These are phyloP conservation scores for Acromyrmex heyeri DNA, from an alignment of 1,140 invertebrate species.

Conservation along the genomic window DNA sequence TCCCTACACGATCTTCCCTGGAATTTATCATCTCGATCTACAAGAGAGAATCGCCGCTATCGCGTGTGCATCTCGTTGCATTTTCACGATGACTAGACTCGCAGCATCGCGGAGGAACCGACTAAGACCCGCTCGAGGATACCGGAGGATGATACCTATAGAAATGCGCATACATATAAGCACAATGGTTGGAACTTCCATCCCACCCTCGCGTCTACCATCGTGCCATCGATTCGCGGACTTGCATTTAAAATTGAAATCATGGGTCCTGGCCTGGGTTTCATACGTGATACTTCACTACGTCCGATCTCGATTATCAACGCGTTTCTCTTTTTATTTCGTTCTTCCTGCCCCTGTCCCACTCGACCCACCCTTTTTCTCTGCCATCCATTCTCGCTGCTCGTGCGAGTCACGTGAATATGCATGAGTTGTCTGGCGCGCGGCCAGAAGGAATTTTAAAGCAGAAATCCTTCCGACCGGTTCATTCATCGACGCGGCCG, in stretches of 20 bases:
- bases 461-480: conserved; percentile 63
- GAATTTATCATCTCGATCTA: conserved; percentile 29
- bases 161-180: conserved; percentile 50
- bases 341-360: background rate
- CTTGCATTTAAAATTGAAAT: conserved; percentile 60
- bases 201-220: conserved; percentile 19
- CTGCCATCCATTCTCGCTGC: conserved; percentile 18
- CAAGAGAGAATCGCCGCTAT: conserved; percentile 47
- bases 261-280: background rate
- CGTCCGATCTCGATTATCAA: conserved; percentile 71
- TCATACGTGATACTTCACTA: conserved; percentile 34
- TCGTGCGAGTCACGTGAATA: conserved; percentile 66
- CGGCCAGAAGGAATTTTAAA: conserved; percentile 73
- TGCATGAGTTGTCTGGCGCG: conserved; percentile 71
- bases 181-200: conserved; percentile 48
- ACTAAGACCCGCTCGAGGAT: conserved; percentile 9
- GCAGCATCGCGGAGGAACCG: conserved; percentile 31
- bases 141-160: conserved; percentile 9
- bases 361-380: background rate
- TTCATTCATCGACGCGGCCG: conserved; percentile 53
- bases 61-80: conserved; percentile 47
- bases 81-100: conserved; percentile 53
- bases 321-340: conserved; percentile 40
- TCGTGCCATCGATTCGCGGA: background rate
- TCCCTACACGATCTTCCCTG: background rate